phyloP scores from a whole-genome alignment of 2,113 vertebrate genomes.

The Oncorhynchus kisutch region DNA sequence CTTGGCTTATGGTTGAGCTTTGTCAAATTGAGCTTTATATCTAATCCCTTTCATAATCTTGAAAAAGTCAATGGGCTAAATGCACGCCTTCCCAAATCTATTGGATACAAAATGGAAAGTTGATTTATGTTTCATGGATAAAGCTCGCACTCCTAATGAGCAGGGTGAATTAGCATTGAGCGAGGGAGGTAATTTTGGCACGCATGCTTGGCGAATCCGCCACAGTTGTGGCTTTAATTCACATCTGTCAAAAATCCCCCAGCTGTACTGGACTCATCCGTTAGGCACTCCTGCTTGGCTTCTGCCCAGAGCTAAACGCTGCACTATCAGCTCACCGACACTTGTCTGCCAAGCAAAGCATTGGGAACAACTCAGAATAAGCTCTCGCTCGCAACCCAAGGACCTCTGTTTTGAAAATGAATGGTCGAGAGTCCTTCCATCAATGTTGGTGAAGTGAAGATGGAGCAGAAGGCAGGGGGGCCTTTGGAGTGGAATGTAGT shows the following conservation, averaged over 20 bases:
- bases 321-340: slow-evolving; percentile 13
- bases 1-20: too few relatives aligned
- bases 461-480: slow-evolving; percentile 1
- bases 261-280: slow-evolving; percentile 21
- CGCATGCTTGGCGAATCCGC: slow-evolving; percentile 19
- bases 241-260: slow-evolving; percentile 35
- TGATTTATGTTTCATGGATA: neutral
- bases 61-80: neutral
- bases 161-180: slow-evolving; percentile 21
- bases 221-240: slow-evolving; percentile 17
- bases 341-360: neutral
- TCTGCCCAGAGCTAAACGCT: slow-evolving; percentile 30
- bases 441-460: slow-evolving; percentile 21
- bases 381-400: slow-evolving; percentile 4
- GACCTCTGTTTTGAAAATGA: neutral
- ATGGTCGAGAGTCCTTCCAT: neutral
- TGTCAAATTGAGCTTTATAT: too few relatives aligned
- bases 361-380: neutral
- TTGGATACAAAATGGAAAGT: neutral
- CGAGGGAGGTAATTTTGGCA: slow-evolving; percentile 27
- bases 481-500: slow-evolving; percentile 38
- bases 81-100: neutral
- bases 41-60: neutral
- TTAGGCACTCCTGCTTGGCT: slow-evolving; percentile 32
- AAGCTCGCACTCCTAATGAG: neutral